Percentiles rank a stretch among this genome's conserved stretches.
phyloP scores from a whole-genome alignment of 2,888 invertebrate genomes.

The Cordylochernes scorpioides region DNA sequence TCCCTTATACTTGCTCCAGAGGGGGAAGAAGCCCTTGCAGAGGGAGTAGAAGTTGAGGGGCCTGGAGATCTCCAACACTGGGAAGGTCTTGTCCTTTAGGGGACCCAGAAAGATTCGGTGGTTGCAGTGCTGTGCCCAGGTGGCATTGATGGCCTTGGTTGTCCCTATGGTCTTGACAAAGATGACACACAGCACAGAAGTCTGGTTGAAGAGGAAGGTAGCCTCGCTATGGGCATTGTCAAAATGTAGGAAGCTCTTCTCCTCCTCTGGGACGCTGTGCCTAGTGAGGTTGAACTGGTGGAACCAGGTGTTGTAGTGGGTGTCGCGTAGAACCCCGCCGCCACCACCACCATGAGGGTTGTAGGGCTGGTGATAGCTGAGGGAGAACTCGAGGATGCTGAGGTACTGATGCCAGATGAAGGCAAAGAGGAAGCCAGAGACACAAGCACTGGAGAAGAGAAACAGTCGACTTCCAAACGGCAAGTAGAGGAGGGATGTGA shows the following conservation, averaged over 20 bases:
- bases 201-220: slow-evolving; percentile 9
- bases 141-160: slow-evolving; percentile 14
- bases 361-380: slow-evolving; percentile 8
- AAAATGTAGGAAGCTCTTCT: slow-evolving; percentile 4
- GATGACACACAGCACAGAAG: slow-evolving; percentile 14
- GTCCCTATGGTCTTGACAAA: slow-evolving; percentile 12
- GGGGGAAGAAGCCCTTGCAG: slow-evolving; percentile 13
- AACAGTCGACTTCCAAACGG: slow-evolving; percentile 9
- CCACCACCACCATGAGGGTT: too few species aligned
- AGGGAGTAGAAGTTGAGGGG: slow-evolving; percentile 12
- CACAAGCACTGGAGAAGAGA: slow-evolving; percentile 13
- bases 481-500: too few species aligned
- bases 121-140: slow-evolving; percentile 16
- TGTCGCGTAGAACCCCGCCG: slow-evolving; percentile 6
- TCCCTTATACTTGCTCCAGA: slow-evolving; percentile 9
- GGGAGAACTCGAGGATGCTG: slow-evolving; percentile 13
- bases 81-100: slow-evolving; percentile 13
- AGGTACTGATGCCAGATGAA: slow-evolving; percentile 16
- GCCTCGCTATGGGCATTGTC: slow-evolving; percentile 4
- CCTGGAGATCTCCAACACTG: slow-evolving; percentile 13
- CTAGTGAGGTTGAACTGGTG: slow-evolving; percentile 7
- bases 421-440: slow-evolving; percentile 16
- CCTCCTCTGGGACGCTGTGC: slow-evolving; percentile 7
- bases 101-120: slow-evolving; percentile 13
- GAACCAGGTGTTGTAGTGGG: slow-evolving; percentile 14